A percentile compares a stretch with the other conserved stretches of the same genome.
Evolutionary conservation across 2,888 invertebrate species (phyloP).

Genomic region (Furcula furcula): DNA sequence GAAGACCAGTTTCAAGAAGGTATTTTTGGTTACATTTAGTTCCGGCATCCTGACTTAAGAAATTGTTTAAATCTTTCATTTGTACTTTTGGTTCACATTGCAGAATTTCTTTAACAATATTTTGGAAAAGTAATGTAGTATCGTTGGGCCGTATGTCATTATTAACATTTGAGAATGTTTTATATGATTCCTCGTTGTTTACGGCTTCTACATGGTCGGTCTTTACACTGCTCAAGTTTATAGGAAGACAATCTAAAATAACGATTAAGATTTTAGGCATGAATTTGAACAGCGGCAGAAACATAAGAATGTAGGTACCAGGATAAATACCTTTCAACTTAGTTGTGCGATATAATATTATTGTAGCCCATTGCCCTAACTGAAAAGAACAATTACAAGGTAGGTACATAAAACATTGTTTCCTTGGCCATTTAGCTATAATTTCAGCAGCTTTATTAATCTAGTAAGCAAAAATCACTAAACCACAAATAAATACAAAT

Average conservation of each 20-base stretch:
- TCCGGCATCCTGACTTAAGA: constrained; percentile 3
- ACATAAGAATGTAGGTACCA: neutral
- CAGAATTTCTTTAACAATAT: constrained; percentile 49
- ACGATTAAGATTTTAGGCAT: neutral
- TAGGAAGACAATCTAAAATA: neutral
- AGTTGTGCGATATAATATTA: constrained; percentile 48
- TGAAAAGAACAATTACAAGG: constrained; percentile 38
- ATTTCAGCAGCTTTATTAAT: too few relatives aligned
- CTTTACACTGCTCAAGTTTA: too few relatives aligned
- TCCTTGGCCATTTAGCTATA: too few relatives aligned
- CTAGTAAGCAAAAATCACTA: too few relatives aligned
- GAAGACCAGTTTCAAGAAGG: neutral
- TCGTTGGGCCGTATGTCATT: constrained; percentile 18
- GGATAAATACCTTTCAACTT: constrained; percentile 18
- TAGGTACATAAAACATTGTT: constrained; percentile 2
- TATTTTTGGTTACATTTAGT: neutral
- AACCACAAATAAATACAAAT: too few relatives aligned
- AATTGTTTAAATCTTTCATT: constrained; percentile 10
- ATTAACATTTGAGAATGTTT: neutral
- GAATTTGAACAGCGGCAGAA: neutral
- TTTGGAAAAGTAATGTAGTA: constrained; percentile 44
- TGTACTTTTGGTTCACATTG: constrained; percentile 29
- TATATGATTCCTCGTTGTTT: neutral
- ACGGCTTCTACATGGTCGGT: too few relatives aligned
- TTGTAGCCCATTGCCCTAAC: constrained; percentile 61